phyloP scores from a whole-genome alignment of 2,113 vertebrate genomes.

The Platanista minor region DNA sequence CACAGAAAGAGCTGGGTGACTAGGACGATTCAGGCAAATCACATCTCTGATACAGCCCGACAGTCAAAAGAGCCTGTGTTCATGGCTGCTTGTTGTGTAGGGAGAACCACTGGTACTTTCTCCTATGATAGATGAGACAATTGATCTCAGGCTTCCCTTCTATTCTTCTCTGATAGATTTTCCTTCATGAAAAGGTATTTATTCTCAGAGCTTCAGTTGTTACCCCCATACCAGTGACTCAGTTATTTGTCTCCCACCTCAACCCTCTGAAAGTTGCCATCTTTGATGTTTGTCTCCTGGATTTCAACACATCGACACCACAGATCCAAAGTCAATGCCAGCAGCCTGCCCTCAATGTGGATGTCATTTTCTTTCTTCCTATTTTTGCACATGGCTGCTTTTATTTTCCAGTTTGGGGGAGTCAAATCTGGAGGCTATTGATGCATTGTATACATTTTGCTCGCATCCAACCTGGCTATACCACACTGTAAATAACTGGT shows the following conservation, averaged over 20 bases:
- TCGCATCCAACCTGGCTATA: background rate
- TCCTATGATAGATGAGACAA: background rate
- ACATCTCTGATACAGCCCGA: background rate
- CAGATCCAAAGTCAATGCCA: background rate
- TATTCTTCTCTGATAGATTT: background rate
- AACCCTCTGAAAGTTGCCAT: background rate
- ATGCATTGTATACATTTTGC: background rate
- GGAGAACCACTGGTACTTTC: background rate
- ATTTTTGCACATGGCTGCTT: background rate
- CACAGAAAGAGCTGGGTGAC: background rate
- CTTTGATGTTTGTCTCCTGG: background rate
- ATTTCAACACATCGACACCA: background rate
- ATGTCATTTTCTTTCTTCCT: background rate
- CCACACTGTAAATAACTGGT: background rate
- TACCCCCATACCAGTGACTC: background rate
- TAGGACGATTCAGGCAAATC: background rate
- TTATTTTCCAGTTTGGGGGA: background rate
- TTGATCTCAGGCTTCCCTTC: background rate
- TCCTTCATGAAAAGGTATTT: background rate
- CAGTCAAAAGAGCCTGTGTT: background rate
- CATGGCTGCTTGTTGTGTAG: rapidly evolving
- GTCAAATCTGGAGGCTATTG: background rate
- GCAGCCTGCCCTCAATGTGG: background rate
- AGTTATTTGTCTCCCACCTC: background rate
- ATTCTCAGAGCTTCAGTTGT: background rate